Percentiles rank a stretch among this genome's conserved stretches.
Conservation (phyloP, 2,888 invertebrate genomes). For the Noctua comes region DNA sequence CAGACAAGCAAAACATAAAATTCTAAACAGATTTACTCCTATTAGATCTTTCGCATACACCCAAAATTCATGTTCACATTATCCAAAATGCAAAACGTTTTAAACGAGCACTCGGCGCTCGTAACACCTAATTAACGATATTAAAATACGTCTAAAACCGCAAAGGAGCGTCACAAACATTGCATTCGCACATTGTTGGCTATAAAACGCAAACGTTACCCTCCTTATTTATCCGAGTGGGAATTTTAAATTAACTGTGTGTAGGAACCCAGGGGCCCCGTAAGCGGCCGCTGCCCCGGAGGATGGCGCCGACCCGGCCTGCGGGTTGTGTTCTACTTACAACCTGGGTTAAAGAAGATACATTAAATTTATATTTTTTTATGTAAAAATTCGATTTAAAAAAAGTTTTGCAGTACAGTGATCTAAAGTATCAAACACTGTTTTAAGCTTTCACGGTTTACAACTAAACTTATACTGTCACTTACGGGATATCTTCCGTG, state of each 20-base stretch:
- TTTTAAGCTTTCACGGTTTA: too few species aligned
- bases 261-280: conserved; percentile 79
- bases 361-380: too few species aligned
- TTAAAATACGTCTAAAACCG: conserved; percentile 88
- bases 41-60: conserved; percentile 53
- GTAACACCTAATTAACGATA: conserved; percentile 90
- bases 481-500: too few species aligned
- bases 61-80: conserved; percentile 71
- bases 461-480: too few species aligned
- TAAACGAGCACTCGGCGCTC: conserved; percentile 75
- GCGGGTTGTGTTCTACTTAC: conserved; percentile 72
- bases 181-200: conserved; percentile 88
- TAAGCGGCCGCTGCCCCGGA: conserved; percentile 76
- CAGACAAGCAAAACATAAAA: conserved; percentile 21
- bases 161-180: conserved; percentile 86
- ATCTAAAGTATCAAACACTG: too few species aligned
- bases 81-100: conserved; percentile 71
- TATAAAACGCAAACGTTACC: conserved; percentile 90
- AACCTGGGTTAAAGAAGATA: conserved; percentile 22
- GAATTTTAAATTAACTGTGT: conserved; percentile 90
- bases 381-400: not conserved
- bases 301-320: conserved; percentile 71
- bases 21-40: conserved; percentile 66
- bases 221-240: conserved; percentile 90
- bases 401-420: too few species aligned